Conservation (phyloP, 2,797 vertebrate genomes). For the Neosilurus hyrtlii region DNA sequence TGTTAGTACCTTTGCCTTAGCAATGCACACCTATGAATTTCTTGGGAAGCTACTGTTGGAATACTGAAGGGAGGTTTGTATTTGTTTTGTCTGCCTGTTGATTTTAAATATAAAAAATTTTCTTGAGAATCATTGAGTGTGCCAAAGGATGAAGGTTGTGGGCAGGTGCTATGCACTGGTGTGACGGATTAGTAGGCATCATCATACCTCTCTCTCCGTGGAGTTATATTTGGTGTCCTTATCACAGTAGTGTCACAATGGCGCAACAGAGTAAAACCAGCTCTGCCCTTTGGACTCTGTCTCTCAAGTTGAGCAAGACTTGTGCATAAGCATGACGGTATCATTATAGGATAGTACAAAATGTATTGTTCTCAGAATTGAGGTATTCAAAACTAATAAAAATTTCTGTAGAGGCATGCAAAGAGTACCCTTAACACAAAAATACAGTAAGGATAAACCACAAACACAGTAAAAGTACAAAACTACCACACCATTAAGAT, state of each 20-base stretch:
- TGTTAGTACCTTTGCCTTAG: too few species aligned
- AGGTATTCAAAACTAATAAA: neutral
- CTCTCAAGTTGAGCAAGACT: conserved; percentile 32
- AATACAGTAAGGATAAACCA: neutral
- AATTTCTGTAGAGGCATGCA: neutral
- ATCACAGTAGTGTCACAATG: conserved; percentile 58
- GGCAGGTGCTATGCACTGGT: conserved; percentile 26
- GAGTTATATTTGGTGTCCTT: conserved; percentile 66
- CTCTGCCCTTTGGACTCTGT: conserved; percentile 35
- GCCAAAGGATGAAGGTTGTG: conserved; percentile 18
- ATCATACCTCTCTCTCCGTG: conserved; percentile 54
- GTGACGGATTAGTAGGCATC: conserved; percentile 60
- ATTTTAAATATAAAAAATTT: too few species aligned
- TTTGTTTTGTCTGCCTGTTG: too few species aligned
- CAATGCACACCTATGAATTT: too few species aligned
- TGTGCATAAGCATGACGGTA: neutral
- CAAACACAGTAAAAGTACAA: neutral
- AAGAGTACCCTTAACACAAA: neutral
- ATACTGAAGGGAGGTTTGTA: too few species aligned
- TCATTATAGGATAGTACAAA: neutral
- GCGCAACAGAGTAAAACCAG: conserved; percentile 59
- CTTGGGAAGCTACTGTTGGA: too few species aligned
- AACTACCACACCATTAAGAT: conserved; percentile 4
- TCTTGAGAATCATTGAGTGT: neutral
- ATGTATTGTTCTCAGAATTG: neutral